These are phyloP conservation scores for Drosophila lini DNA, from an alignment of 1,140 invertebrate genomes.

Conservation along the genomic window DNA sequence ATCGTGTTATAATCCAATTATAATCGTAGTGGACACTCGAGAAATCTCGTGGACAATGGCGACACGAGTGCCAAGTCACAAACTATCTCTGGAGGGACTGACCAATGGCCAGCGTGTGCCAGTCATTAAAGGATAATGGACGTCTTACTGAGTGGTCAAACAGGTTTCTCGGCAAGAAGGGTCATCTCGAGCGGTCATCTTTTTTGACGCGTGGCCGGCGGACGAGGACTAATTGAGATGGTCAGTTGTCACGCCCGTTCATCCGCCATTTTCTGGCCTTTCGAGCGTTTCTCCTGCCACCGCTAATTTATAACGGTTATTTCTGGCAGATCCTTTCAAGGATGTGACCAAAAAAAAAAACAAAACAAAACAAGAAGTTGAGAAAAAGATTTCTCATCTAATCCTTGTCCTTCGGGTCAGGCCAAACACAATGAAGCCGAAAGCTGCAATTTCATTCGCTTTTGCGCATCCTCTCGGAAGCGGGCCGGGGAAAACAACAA, in stretches of 20 bases:
- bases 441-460: slow-evolving; percentile 75
- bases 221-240: slow-evolving; percentile 44
- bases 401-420: slow-evolving; percentile 46
- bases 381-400: slow-evolving; percentile 66
- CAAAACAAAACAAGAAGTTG: slow-evolving; percentile 26
- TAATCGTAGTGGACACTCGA: slow-evolving; percentile 28
- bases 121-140: slow-evolving; percentile 26
- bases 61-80: slow-evolving; percentile 30
- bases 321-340: slow-evolving; percentile 25
- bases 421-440: slow-evolving; percentile 45
- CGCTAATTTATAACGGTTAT: slow-evolving; percentile 71
- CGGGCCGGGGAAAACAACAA: slow-evolving; percentile 48
- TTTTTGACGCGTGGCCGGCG: slow-evolving; percentile 50
- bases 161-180: slow-evolving; percentile 54
- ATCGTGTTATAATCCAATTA: not conserved
- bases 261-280: slow-evolving; percentile 13
- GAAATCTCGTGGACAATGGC: slow-evolving; percentile 21
- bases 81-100: slow-evolving; percentile 58
- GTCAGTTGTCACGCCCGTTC: slow-evolving; percentile 31
- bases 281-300: not conserved
- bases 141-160: slow-evolving; percentile 56
- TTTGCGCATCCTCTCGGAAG: slow-evolving; percentile 64
- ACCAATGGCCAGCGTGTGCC: slow-evolving; percentile 67
- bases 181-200: slow-evolving; percentile 48
- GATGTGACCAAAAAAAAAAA: slow-evolving; percentile 12